Base-by-base conservation (phyloP, 2,888 invertebrate genomes). In the Athalia rosae region DNA sequence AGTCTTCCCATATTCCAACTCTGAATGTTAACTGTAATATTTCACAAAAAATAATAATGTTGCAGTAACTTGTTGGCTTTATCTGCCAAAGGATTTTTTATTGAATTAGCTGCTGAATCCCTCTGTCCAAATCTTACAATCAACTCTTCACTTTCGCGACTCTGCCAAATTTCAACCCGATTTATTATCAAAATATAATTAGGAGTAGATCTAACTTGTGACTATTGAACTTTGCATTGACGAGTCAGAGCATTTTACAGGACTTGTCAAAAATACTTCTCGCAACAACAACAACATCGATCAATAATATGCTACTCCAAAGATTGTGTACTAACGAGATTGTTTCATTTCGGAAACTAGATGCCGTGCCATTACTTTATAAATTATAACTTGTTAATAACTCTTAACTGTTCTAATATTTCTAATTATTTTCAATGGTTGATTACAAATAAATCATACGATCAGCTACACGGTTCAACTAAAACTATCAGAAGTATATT, bases 181-280 rank as follows among this genome's bases (percentile, higher is more conserved):
- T 13, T 71, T 71, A 7, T 67, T 67, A 71, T 71, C 13, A 71
- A 71, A 71, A 71, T 71, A 71, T 71, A 71, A 71, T 63, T 50
- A 53, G 5, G 4, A 56, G n/a, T 53, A 69, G 7, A 56, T 69
- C 69, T 69, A 69, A 56, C 58, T 56, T 71, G 71, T 58, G 56
- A 71, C 71, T 71, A 45, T 58, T 43, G 58, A 63, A 45, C 43
- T 45, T 71, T 58, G 71, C 56, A 43, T 58, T 56, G n/a, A 71
- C 58, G 71, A 58, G 45, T 71, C 71, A 71, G 56, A 71, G 56
- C 58, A 71, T 71, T 71, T 71, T 43, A 69, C 69, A 69, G 43
- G 41, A 69, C 7, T 56, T 56, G 41, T 6, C 15, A 13, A 7
- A 13, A 41, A 53, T 69, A n/a, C n/a, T 53, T 43, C 53, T 69